Percentiles rank a stretch among this genome's conserved stretches.
These are phyloP conservation scores for Pseudococcus viburni DNA, from an alignment of 2,888 invertebrate species.

Conservation along the genomic window DNA sequence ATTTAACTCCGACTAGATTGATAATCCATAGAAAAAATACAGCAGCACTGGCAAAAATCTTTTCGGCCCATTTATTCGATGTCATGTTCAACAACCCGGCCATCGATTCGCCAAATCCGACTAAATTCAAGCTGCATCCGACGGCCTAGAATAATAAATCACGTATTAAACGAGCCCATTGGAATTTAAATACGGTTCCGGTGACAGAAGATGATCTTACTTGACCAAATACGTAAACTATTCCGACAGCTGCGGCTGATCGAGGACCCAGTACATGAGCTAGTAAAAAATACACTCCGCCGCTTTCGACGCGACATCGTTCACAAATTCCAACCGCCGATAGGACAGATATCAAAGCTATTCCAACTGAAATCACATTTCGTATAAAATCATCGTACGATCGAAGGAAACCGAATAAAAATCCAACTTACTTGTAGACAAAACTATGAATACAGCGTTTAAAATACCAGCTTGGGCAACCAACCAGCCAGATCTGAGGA, in stretches of 20 bases:
- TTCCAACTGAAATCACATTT: conserved; percentile 77
- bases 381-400: no score
- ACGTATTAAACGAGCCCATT: no score
- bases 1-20: conserved; percentile 96
- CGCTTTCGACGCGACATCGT: conserved; percentile 93
- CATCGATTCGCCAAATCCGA: conserved; percentile 97
- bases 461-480: conserved; percentile 91
- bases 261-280: conserved; percentile 94
- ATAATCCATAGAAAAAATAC: conserved; percentile 89
- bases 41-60: conserved; percentile 89
- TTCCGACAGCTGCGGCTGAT: conserved; percentile 92
- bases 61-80: conserved; percentile 84
- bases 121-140: conserved; percentile 94
- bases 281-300: conserved; percentile 96
- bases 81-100: conserved; percentile 84
- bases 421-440: conserved; percentile 79
- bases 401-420: no score
- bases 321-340: conserved; percentile 98
- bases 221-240: conserved; percentile 97
- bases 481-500: conserved; percentile 97
- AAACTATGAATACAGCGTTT: conserved; percentile 84
- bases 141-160: conserved; percentile 81
- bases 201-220: conserved; percentile 73
- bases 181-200: no score
- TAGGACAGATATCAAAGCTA: conserved; percentile 91